Percentiles rank a stretch among this genome's conserved stretches.
Evolutionary conservation across 1,140 invertebrate species (phyloP).

Genomic region (Araneus ventricosus): DNA sequence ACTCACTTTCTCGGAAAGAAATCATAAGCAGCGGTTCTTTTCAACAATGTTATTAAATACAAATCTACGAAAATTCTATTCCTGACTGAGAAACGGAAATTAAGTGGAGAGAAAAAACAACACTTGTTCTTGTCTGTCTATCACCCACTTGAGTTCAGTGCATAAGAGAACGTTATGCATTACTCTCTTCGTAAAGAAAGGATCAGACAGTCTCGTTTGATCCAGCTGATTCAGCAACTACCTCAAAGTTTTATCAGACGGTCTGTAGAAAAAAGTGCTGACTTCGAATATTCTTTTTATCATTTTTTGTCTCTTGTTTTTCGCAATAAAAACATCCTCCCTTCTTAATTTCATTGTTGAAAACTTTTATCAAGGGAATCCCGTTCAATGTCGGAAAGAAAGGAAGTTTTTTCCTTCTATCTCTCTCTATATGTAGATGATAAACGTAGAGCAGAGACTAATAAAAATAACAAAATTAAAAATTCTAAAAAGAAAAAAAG

Average conservation of each 20-base stretch:
- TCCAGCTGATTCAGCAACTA: neutral
- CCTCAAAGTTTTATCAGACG: neutral
- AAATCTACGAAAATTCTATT: no score
- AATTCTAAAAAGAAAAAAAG: no score
- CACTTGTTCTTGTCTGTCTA: neutral
- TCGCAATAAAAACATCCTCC: neutral
- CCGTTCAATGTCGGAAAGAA: neutral
- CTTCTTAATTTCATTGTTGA: neutral
- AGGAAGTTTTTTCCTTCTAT: neutral
- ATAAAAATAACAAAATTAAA: no score
- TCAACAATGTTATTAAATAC: no score
- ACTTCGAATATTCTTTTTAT: neutral
- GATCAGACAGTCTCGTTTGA: constrained; percentile 8
- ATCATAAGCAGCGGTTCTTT: no score
- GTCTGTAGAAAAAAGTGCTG: neutral
- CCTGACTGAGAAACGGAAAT: neutral
- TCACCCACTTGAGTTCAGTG: neutral
- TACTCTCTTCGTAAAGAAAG: neutral
- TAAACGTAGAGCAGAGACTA: no score
- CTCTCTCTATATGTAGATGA: no score
- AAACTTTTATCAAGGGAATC: neutral
- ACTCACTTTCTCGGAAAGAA: no score
- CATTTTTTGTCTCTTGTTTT: neutral
- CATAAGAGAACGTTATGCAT: constrained; percentile 3
- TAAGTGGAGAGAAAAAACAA: neutral